These are phyloP conservation scores for Potamilus streckersoni DNA, from an alignment of 1,140 invertebrate species.

Conservation along the genomic window DNA sequence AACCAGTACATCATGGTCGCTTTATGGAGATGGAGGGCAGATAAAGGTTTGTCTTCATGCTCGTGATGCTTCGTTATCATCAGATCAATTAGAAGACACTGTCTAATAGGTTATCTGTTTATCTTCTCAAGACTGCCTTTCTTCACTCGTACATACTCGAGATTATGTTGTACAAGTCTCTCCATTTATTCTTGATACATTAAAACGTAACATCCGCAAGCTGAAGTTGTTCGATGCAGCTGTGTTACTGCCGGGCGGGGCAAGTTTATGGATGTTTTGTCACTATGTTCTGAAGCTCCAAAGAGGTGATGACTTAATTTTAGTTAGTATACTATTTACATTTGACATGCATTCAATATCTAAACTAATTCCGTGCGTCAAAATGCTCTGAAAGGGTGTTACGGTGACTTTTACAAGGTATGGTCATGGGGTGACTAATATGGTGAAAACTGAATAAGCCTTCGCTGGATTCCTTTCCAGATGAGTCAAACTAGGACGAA, in stretches of 20 bases:
- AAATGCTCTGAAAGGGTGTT: neutral
- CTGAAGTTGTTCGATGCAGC: too few species aligned
- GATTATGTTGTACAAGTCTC: too few species aligned
- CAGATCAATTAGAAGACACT: neutral
- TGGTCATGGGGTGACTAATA: neutral
- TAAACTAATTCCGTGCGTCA: neutral
- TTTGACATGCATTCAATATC: too few species aligned
- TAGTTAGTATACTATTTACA: too few species aligned
- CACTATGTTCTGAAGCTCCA: too few species aligned
- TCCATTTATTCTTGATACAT: too few species aligned
- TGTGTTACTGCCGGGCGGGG: too few species aligned
- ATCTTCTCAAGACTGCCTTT: neutral
- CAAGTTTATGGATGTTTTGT: too few species aligned
- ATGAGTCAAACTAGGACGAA: neutral
- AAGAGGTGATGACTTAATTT: too few species aligned
- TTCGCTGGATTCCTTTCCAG: neutral
- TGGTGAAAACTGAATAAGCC: neutral
- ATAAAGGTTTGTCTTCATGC: neutral
- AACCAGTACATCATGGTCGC: conserved; percentile 3
- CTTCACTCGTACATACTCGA: too few species aligned
- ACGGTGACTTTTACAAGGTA: neutral
- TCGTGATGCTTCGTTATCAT: conserved; percentile 2
- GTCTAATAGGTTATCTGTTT: neutral
- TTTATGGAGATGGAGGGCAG: neutral
- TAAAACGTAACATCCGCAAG: too few species aligned